Evolutionary conservation across 2,797 vertebrate genomes (phyloP).

Genomic region (Premnoplex brunnescens): DNA sequence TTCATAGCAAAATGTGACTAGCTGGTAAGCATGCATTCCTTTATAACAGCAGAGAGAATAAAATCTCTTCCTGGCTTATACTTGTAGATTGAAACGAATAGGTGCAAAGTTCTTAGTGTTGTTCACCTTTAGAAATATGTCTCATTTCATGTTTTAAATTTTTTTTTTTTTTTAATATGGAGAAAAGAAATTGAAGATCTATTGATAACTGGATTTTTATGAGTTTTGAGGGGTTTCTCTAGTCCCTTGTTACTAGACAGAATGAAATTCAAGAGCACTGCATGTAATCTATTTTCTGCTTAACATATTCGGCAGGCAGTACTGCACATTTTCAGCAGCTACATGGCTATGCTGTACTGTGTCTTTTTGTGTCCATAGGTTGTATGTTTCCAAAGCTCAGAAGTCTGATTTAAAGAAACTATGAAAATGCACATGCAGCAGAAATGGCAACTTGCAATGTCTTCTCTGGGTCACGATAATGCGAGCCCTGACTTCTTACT

Average conservation of each 20-base stretch:
- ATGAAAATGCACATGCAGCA: slow-evolving; percentile 49
- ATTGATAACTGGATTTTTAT: neutral
- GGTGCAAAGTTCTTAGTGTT: neutral
- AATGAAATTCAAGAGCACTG: neutral
- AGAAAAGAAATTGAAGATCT: neutral
- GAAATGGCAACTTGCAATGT: slow-evolving; percentile 29
- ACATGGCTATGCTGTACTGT: neutral
- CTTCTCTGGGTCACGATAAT: neutral
- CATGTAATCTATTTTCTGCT: neutral
- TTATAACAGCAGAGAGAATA: neutral
- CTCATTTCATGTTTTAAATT: neutral
- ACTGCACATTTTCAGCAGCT: neutral
- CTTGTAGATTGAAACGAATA: neutral
- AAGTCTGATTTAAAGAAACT: slow-evolving; percentile 23
- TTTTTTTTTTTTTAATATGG: neutral
- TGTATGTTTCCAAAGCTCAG: slow-evolving; percentile 7
- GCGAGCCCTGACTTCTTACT: neutral
- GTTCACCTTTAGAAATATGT: neutral
- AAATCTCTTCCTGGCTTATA: neutral
- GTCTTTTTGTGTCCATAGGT: neutral
- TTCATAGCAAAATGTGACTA: neutral
- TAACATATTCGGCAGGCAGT: neutral
- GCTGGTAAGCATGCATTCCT: neutral
- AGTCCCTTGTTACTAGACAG: neutral
- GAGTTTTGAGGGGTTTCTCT: neutral